Evolutionary conservation across 2,888 invertebrate genomes (phyloP).

Genomic region (Axea sp.): DNA sequence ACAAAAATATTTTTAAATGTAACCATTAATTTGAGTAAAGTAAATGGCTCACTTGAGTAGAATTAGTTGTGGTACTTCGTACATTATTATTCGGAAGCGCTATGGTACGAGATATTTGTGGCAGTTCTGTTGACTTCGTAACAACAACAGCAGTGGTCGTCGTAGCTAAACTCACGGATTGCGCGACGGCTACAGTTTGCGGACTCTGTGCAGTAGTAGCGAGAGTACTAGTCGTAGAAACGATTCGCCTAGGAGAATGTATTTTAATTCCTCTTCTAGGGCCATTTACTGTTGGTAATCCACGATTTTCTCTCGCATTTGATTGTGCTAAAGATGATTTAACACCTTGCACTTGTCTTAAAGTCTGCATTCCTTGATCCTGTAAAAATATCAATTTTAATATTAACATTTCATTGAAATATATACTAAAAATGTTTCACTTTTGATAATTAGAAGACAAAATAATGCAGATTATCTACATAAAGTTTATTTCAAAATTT

Average conservation of each 20-base stretch:
- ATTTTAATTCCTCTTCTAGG: slow-evolving; percentile 71
- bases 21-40: no score
- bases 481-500: no score
- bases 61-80: slow-evolving; percentile 14
- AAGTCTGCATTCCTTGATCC: slow-evolving; percentile 74
- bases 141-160: slow-evolving; percentile 39
- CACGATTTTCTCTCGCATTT: slow-evolving; percentile 12
- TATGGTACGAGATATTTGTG: slow-evolving; percentile 48
- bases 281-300: slow-evolving; percentile 32
- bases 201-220: slow-evolving; percentile 9
- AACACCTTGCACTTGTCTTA: slow-evolving; percentile 70
- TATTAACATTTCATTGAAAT: neutral
- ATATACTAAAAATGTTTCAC: neutral
- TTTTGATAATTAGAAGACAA: neutral
- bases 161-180: slow-evolving; percentile 22
- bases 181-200: slow-evolving; percentile 19
- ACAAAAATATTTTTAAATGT: no score
- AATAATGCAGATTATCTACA: no score
- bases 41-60: slow-evolving; percentile 40
- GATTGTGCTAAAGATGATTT: slow-evolving; percentile 54
- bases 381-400: slow-evolving; percentile 57
- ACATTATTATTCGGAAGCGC: slow-evolving; percentile 32
- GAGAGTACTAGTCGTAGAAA: slow-evolving; percentile 15
- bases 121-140: slow-evolving; percentile 48
- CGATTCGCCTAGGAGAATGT: slow-evolving; percentile 71